Conservation (phyloP, 2,888 invertebrate genomes). For the Pomacea canaliculata region DNA sequence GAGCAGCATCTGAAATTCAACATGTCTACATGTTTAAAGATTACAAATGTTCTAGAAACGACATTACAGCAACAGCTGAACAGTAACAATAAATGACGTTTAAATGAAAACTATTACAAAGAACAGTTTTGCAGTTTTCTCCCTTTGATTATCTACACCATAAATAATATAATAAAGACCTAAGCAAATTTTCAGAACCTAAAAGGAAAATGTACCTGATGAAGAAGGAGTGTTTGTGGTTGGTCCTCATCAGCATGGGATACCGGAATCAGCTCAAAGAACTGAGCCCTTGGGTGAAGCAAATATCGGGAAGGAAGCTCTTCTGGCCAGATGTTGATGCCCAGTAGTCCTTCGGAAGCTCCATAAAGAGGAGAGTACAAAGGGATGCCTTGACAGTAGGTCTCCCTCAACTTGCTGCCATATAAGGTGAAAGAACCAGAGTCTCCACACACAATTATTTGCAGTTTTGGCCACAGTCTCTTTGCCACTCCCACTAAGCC, state of each 20-base stretch:
- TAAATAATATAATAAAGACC: no score
- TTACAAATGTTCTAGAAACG: no score
- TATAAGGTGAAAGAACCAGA: constrained; percentile 64
- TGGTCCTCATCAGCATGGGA: constrained; percentile 54
- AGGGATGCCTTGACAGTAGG: constrained; percentile 49
- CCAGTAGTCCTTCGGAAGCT: constrained; percentile 66
- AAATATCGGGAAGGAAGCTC: constrained; percentile 56
- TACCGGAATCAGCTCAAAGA: constrained; percentile 66
- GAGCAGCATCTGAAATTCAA: no score
- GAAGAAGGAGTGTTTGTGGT: constrained; percentile 60
- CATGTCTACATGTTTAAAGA: no score
- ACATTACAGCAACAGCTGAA: no score
- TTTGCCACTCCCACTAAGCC: constrained; percentile 57
- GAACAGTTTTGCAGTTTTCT: no score
- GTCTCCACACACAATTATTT: constrained; percentile 54
- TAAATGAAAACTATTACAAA: no score
- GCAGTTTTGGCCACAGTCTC: constrained; percentile 60
- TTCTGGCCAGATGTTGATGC: constrained; percentile 58
- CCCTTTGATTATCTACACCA: no score
- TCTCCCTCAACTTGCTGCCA: constrained; percentile 47
- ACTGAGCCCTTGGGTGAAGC: constrained; percentile 60
- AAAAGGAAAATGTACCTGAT: constrained; percentile 46
- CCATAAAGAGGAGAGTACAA: constrained; percentile 66
- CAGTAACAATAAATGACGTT: no score
- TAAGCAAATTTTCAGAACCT: no score